Base-by-base conservation (phyloP, 92 coral and sea anemone genomes). In the Bergia sp. region DNA sequence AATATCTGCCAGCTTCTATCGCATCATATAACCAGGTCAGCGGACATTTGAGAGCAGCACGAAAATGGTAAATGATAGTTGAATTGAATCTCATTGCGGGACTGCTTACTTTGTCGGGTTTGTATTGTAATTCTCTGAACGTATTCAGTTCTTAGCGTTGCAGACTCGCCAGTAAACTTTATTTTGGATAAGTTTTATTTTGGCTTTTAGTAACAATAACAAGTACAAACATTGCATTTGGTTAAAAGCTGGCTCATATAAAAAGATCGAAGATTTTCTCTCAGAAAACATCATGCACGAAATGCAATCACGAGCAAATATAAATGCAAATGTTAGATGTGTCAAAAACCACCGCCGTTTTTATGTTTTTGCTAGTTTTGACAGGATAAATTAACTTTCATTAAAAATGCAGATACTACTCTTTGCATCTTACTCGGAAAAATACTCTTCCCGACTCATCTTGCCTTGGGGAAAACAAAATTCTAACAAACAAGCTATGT, bases 391-490 rank as follows among this genome's bases (percentile, higher is more conserved):
- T 41, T 77, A 18, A 29, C 37, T 44, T 42, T 44, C 81, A 44
- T 77, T 77, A 77, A 77, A 77, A 77, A 77, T 77, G 81, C 36
- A 77, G 55, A 12, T 42, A 77, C 38, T 43, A 23, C 58, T 8
- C 15, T 4, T 18, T 77, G 55, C 37, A 41, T 77, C 13, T 77
- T 77, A 21, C 81, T 8, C 8, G 58, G 18, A 77, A 16, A 38
- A 9, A 18, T 23, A 41, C 81, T 77, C 39, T 77, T 53, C 5
- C 50, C 40, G 6, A 20, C 3, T 18, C 37, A 77, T 43, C 15
- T 42, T 42, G 39, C 57, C 49, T 77, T 41, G 49, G 10, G 3
- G 11, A 79, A 50, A 43, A 0, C 37, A 42, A 23, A 36, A 29
- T n/a, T 37, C 43, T 13, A 79, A 3, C 36, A 20, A 21, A 23